Conservation (phyloP, 2,888 invertebrate species). For the Flabesymbios commensalis region DNA sequence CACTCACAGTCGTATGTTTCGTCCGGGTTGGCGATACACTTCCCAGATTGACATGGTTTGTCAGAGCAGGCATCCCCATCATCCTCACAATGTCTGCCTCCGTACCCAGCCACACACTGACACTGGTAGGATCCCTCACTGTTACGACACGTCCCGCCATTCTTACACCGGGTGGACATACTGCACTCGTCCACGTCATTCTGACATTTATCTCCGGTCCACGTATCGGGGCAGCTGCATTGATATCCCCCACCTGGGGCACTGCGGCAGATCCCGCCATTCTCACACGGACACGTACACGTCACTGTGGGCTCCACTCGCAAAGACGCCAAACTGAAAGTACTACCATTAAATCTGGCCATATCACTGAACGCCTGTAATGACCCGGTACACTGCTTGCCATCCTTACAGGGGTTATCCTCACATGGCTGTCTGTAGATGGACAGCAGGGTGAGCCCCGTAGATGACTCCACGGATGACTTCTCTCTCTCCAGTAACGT, state of each 20-base stretch:
- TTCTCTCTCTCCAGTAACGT: too few relatives aligned
- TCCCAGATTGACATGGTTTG: constrained; percentile 45
- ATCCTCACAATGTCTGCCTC: constrained; percentile 46
- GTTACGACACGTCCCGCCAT: constrained; percentile 75
- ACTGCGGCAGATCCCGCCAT: constrained; percentile 79
- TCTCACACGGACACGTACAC: constrained; percentile 89
- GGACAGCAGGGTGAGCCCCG: too few relatives aligned
- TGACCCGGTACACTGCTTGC: constrained; percentile 55
- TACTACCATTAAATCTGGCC: constrained; percentile 79
- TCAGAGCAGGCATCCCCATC: constrained; percentile 40
- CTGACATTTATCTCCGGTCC: constrained; percentile 81
- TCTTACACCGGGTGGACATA: constrained; percentile 79
- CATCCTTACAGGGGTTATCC: constrained; percentile 67
- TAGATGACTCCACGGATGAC: too few relatives aligned
- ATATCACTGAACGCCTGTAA: constrained; percentile 65
- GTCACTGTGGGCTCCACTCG: constrained; percentile 76
- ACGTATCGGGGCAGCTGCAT: constrained; percentile 91
- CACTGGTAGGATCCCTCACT: constrained; percentile 44
- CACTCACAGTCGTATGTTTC: constrained; percentile 77
- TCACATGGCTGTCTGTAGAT: too few relatives aligned
- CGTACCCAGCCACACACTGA: constrained; percentile 44
- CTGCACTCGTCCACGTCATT: constrained; percentile 85
- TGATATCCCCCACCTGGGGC: constrained; percentile 91
- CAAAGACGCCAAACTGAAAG: constrained; percentile 82
- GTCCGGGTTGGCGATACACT: constrained; percentile 36